These are phyloP conservation scores for Champsocephalus gunnari DNA, from an alignment of 2,797 vertebrate genomes.

Conservation along the genomic window DNA sequence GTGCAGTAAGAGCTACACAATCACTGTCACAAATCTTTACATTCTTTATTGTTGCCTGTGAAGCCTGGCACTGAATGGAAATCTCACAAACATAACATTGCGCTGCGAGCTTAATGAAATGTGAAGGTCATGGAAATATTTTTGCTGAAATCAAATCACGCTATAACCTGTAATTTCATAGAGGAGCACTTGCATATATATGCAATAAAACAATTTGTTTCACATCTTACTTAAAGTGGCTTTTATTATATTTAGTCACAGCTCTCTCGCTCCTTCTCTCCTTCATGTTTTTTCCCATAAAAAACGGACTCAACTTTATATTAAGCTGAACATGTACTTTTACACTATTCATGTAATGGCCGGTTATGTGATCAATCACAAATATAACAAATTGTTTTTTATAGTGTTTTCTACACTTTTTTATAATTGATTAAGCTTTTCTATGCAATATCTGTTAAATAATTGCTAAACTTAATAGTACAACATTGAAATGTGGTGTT, in stretches of 20 bases:
- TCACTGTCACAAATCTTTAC: conserved; percentile 5
- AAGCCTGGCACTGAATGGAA: conserved; percentile 15
- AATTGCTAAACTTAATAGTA: neutral
- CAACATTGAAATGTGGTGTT: neutral
- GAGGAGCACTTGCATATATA: conserved; percentile 11
- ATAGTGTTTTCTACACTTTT: neutral
- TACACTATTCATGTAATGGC: neutral
- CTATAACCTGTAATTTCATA: conserved; percentile 26
- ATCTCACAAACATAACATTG: conserved; percentile 24
- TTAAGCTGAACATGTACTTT: neutral
- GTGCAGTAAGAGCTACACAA: conserved; percentile 67
- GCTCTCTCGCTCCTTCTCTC: conserved; percentile 7
- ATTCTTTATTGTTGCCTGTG: conserved; percentile 20
- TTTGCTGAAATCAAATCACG: conserved; percentile 16
- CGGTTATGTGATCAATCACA: neutral
- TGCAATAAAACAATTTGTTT: conserved; percentile 27
- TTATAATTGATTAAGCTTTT: neutral
- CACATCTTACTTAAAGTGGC: conserved; percentile 6
- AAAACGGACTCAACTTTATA: neutral
- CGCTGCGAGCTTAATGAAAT: conserved; percentile 40
- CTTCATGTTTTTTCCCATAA: neutral
- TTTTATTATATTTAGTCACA: conserved; percentile 37
- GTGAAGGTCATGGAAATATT: conserved; percentile 50
- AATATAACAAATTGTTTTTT: neutral
- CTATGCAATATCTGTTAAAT: neutral